A percentile compares a stretch with the other conserved stretches of the same genome.
These are phyloP conservation scores for Prostheceraeus crozeri DNA, from an alignment of 2,888 invertebrate genomes.

Conservation along the genomic window DNA sequence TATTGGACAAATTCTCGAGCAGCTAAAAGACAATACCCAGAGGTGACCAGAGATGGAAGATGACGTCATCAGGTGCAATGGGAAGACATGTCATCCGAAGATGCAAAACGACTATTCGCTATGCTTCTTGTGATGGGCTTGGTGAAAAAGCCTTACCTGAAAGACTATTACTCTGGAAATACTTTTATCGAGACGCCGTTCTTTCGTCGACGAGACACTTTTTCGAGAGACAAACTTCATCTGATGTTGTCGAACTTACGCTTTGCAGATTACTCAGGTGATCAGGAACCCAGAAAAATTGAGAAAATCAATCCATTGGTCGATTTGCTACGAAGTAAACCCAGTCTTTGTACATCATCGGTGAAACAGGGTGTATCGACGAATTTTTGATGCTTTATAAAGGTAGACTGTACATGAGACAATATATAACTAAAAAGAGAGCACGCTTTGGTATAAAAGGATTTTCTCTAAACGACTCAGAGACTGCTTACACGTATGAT, in stretches of 20 bases:
- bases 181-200: constrained; percentile 12
- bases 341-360: not conserved
- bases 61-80: constrained; percentile 24
- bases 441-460: constrained; percentile 25
- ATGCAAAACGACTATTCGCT: constrained; percentile 18
- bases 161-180: constrained; percentile 24
- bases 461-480: constrained; percentile 12
- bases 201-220: constrained; percentile 22
- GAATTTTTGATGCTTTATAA: constrained; percentile 1
- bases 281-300: not conserved
- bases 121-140: constrained; percentile 17
- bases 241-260: constrained; percentile 18
- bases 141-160: constrained; percentile 22
- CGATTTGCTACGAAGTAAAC: not conserved
- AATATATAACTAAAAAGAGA: constrained; percentile 24
- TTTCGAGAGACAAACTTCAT: constrained; percentile 23
- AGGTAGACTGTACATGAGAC: constrained; percentile 6
- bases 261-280: constrained; percentile 24
- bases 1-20: constrained; percentile 17
- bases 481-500: constrained; percentile 23
- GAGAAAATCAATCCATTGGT: not conserved
- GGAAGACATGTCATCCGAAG: constrained; percentile 13
- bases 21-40: constrained; percentile 21
- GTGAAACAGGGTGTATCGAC: not conserved
- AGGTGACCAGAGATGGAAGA: constrained; percentile 18